Percentiles rank a stretch among this genome's conserved stretches.
phyloP scores from a whole-genome alignment of 2,888 invertebrate species.

The Epirrhoe alternata region DNA sequence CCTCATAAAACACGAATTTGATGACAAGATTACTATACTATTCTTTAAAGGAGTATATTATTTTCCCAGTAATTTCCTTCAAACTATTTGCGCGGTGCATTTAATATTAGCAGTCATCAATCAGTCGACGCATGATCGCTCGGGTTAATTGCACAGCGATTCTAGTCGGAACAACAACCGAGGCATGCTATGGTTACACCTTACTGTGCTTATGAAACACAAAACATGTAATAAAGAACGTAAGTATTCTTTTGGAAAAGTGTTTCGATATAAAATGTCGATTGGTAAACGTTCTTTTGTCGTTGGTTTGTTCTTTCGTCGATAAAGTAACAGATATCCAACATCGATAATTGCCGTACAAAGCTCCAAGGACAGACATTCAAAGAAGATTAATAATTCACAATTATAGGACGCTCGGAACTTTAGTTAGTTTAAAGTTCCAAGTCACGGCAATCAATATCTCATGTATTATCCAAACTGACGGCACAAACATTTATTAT shows the following conservation, averaged over 20 bases:
- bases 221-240: neutral
- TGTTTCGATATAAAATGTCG: neutral
- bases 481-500: slow-evolving; percentile 8
- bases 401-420: slow-evolving; percentile 1
- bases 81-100: slow-evolving; percentile 28
- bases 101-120: slow-evolving; percentile 24
- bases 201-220: slow-evolving; percentile 10
- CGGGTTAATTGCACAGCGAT: slow-evolving; percentile 18
- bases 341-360: neutral
- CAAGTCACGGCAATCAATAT: slow-evolving; percentile 17
- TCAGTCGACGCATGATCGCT: slow-evolving; percentile 27
- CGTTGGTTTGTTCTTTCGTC: neutral
- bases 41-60: neutral
- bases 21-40: neutral
- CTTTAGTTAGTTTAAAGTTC: neutral
- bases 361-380: neutral
- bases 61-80: neutral
- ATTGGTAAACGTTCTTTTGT: no score
- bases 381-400: slow-evolving; percentile 16
- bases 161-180: slow-evolving; percentile 19
- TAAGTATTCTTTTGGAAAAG: neutral
- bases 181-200: slow-evolving; percentile 10
- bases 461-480: neutral
- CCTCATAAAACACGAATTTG: neutral
- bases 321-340: neutral